Conservation (phyloP, 1,140 invertebrate genomes). For the Drosophila sproati region DNA sequence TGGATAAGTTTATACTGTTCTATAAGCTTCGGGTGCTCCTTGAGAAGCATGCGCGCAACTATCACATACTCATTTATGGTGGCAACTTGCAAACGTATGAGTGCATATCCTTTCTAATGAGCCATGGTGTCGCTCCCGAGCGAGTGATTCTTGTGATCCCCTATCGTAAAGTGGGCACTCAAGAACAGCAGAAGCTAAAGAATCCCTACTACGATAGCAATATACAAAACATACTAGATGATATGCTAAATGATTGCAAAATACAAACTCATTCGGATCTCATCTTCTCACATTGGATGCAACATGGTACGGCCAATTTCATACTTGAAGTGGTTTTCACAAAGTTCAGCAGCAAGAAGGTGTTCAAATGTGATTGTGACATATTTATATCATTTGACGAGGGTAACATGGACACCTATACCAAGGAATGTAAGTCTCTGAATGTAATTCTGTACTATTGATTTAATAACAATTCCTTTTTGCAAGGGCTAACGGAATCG, state of each 20-base stretch:
- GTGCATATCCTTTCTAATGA: constrained; percentile 62
- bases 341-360: not conserved
- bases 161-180: not conserved
- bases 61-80: constrained; percentile 62
- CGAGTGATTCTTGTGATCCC: constrained; percentile 50
- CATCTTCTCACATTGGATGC: constrained; percentile 38
- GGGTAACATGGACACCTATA: constrained; percentile 17
- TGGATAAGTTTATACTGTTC: constrained; percentile 63
- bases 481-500: constrained; percentile 19
- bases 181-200: constrained; percentile 25
- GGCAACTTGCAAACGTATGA: constrained; percentile 56
- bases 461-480: not conserved
- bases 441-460: not conserved
- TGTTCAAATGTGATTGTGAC: constrained; percentile 51
- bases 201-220: constrained; percentile 50
- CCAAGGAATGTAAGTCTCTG: constrained; percentile 30
- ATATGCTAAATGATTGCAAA: constrained; percentile 51
- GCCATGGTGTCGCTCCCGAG: constrained; percentile 36
- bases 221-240: constrained; percentile 52
- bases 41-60: constrained; percentile 28
- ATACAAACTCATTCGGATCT: constrained; percentile 31
- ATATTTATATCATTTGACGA: constrained; percentile 65
- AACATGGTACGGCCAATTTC: constrained; percentile 20
- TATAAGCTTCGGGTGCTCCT: constrained; percentile 57
- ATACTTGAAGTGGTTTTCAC: constrained; percentile 57